A percentile compares a stretch with the other conserved stretches of the same genome.
Evolutionary conservation across 2,888 invertebrate genomes (phyloP).

Genomic region (Mesopsocus fuscifrons): DNA sequence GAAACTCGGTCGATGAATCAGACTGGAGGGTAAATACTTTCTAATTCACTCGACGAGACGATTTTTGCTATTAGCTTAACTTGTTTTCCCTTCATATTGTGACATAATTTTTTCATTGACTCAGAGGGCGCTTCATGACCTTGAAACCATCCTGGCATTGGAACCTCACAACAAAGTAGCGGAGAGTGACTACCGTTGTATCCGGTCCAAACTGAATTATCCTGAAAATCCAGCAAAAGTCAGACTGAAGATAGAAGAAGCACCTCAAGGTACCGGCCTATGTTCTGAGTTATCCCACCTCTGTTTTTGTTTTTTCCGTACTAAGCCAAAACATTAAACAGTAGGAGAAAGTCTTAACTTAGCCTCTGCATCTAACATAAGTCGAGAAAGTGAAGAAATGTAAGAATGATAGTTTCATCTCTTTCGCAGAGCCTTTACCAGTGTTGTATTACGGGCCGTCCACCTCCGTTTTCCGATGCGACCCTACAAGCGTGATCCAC

Average conservation of each 20-base stretch:
- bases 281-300: no score
- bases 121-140: constrained; percentile 2
- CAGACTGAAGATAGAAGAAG: background rate
- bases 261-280: no score
- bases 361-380: no score
- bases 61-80: no score
- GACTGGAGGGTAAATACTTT: constrained; percentile 8
- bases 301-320: no score
- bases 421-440: background rate
- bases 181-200: constrained; percentile 6
- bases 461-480: constrained; percentile 5
- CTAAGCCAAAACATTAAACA: no score
- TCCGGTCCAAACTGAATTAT: background rate
- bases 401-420: no score
- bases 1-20: background rate
- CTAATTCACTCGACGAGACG: no score
- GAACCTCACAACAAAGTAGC: constrained; percentile 7
- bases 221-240: background rate
- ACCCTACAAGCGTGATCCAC: constrained; percentile 1
- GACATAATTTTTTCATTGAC: constrained; percentile 12
- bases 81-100: no score
- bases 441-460: constrained; percentile 5
- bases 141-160: background rate
- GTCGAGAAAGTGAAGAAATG: no score
- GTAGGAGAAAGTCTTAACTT: no score